Evolutionary conservation across 1,140 invertebrate species (phyloP).

Genomic region (Dinoponera quadriceps): DNA sequence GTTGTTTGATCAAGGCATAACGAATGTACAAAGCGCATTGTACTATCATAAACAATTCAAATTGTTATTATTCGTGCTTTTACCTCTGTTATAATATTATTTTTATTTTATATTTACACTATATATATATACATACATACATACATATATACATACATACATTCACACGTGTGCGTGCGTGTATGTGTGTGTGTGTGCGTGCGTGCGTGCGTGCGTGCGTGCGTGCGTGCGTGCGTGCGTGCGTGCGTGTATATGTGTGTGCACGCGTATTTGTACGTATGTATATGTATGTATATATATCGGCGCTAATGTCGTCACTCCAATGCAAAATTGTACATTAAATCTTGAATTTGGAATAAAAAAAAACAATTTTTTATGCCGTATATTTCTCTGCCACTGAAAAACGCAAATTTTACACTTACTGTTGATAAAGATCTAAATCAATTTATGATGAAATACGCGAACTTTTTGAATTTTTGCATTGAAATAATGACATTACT

Average conservation of each 20-base stretch:
- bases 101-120: slow-evolving; percentile 43
- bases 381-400: neutral
- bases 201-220: too few relatives aligned
- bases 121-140: too few relatives aligned
- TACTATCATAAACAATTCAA: slow-evolving; percentile 58
- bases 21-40: slow-evolving; percentile 67
- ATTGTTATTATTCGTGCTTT: slow-evolving; percentile 62
- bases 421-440: slow-evolving; percentile 18
- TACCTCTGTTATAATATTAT: slow-evolving; percentile 59
- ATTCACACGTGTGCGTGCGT: too few relatives aligned
- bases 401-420: neutral
- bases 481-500: slow-evolving; percentile 30
- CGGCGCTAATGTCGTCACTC: slow-evolving; percentile 20
- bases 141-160: too few relatives aligned
- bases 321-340: neutral
- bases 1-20: slow-evolving; percentile 65
- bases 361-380: neutral
- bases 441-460: neutral
- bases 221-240: too few relatives aligned
- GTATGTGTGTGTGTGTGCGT: too few relatives aligned
- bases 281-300: slow-evolving; percentile 15
- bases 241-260: neutral
- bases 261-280: too few relatives aligned
- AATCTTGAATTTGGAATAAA: neutral
- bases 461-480: slow-evolving; percentile 14